These are phyloP conservation scores for Dusona sp. DNA, from an alignment of 2,888 invertebrate species.

Conservation along the genomic window DNA sequence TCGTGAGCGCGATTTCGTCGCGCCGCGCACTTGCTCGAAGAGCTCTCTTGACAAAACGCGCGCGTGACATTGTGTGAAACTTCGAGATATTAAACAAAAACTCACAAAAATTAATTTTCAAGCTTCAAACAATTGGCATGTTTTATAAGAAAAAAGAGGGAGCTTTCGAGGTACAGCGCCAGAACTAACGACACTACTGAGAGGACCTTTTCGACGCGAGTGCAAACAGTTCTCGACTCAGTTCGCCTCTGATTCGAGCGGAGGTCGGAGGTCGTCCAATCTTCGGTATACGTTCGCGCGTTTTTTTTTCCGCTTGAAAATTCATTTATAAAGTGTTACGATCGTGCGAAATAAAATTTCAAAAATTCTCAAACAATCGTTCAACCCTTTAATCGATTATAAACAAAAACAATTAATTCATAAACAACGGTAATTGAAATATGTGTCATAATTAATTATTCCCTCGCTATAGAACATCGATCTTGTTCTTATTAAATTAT, in stretches of 20 bases:
- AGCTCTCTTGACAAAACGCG: slow-evolving; percentile 5
- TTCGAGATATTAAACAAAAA: slow-evolving; percentile 11
- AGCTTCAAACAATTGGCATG: not conserved
- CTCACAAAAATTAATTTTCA: not conserved
- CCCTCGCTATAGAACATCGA: not conserved
- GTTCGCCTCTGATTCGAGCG: slow-evolving; percentile 55
- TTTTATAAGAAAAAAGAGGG: not conserved
- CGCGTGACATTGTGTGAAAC: not conserved
- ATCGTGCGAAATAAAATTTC: not conserved
- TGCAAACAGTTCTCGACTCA: slow-evolving; percentile 44
- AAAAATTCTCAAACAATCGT: not conserved
- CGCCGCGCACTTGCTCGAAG: slow-evolving; percentile 73
- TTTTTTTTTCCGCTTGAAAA: slow-evolving; percentile 4
- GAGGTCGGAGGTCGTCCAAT: slow-evolving; percentile 63
- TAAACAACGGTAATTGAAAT: not conserved
- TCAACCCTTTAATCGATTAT: not conserved
- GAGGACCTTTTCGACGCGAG: slow-evolving; percentile 1
- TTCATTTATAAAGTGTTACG: slow-evolving; percentile 11
- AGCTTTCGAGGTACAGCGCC: not conserved
- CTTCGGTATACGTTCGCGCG: slow-evolving; percentile 5
- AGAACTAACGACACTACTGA: not conserved
- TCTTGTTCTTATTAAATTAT: not conserved
- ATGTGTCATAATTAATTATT: not conserved
- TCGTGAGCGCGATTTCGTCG: slow-evolving; percentile 81
- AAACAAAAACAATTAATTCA: not conserved